These are phyloP conservation scores for Alcis repandata DNA, from an alignment of 2,888 invertebrate genomes.

Conservation along the genomic window DNA sequence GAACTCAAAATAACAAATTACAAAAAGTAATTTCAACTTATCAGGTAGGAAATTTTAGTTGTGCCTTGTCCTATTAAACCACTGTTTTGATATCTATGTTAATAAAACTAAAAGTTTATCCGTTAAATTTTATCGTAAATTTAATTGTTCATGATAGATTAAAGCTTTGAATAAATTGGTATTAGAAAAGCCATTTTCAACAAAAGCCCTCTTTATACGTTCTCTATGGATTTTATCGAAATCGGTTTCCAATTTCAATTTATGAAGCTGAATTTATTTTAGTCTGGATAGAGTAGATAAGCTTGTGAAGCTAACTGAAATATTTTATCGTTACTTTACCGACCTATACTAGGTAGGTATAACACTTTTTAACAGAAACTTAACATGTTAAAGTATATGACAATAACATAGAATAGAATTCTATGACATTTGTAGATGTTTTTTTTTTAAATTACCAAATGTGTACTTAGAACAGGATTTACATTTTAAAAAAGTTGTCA, in stretches of 20 bases:
- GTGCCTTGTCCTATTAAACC: neutral
- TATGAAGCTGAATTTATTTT: slow-evolving; percentile 37
- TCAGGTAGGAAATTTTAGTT: neutral
- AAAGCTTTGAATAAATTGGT: slow-evolving; percentile 22
- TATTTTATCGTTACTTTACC: neutral
- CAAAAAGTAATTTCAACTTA: neutral
- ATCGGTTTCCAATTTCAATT: slow-evolving; percentile 35
- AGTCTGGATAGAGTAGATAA: neutral
- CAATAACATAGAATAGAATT: too few relatives aligned
- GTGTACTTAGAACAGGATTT: too few relatives aligned
- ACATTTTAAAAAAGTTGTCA: too few relatives aligned
- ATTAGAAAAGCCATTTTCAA: slow-evolving; percentile 17
- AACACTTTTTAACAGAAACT: too few relatives aligned
- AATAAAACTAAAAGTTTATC: neutral
- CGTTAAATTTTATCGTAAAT: neutral
- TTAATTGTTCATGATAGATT: slow-evolving; percentile 36
- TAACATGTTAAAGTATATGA: too few relatives aligned
- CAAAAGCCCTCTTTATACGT: neutral
- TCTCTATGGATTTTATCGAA: slow-evolving; percentile 5
- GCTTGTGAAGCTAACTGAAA: neutral
- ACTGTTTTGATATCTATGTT: neutral
- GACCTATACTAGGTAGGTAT: too few relatives aligned
- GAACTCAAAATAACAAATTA: neutral
- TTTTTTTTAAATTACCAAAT: too few relatives aligned
- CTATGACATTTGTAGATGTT: too few relatives aligned